A percentile compares a stretch with the other conserved stretches of the same genome.
These are phyloP conservation scores for Tetanocera ferruginea DNA, from an alignment of 2,888 invertebrate genomes.

Conservation along the genomic window DNA sequence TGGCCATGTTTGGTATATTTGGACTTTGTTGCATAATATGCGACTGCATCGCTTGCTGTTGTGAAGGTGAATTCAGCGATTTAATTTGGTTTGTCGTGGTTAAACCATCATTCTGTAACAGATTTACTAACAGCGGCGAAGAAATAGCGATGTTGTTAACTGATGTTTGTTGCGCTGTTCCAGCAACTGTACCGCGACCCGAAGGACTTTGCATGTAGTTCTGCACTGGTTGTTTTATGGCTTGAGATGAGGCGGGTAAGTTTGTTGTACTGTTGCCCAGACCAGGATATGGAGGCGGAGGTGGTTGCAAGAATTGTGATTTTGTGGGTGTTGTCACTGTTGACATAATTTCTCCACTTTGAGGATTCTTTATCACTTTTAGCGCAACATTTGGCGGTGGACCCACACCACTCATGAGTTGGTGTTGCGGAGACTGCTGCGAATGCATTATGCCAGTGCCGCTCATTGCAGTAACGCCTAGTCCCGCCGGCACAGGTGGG, in stretches of 20 bases:
- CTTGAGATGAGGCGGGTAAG: slow-evolving; percentile 45
- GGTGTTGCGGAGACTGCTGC: slow-evolving; percentile 54
- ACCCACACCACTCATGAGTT: slow-evolving; percentile 49
- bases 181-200: slow-evolving; percentile 38
- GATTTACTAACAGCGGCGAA: slow-evolving; percentile 91
- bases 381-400: slow-evolving; percentile 61
- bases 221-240: slow-evolving; percentile 48
- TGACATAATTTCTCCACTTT: slow-evolving; percentile 55
- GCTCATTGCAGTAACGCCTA: slow-evolving; percentile 29
- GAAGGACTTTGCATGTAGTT: slow-evolving; percentile 46
- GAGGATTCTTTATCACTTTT: slow-evolving; percentile 60
- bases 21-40: slow-evolving; percentile 29
- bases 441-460: background rate
- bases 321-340: slow-evolving; percentile 51
- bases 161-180: slow-evolving; percentile 49
- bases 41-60: slow-evolving; percentile 38
- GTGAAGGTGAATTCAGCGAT: slow-evolving; percentile 58
- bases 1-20: slow-evolving; percentile 47
- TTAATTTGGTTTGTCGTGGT: slow-evolving; percentile 57
- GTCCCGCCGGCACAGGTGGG: slow-evolving; percentile 36
- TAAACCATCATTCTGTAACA: slow-evolving; percentile 85
- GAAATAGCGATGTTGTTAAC: slow-evolving; percentile 79
- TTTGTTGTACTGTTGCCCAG: slow-evolving; percentile 49
- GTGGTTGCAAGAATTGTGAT: slow-evolving; percentile 66
- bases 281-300: slow-evolving; percentile 67